Percentiles rank a stretch among this genome's conserved stretches.
Conservation (phyloP, 2,113 vertebrate species). For the Todiramphus chloris region DNA sequence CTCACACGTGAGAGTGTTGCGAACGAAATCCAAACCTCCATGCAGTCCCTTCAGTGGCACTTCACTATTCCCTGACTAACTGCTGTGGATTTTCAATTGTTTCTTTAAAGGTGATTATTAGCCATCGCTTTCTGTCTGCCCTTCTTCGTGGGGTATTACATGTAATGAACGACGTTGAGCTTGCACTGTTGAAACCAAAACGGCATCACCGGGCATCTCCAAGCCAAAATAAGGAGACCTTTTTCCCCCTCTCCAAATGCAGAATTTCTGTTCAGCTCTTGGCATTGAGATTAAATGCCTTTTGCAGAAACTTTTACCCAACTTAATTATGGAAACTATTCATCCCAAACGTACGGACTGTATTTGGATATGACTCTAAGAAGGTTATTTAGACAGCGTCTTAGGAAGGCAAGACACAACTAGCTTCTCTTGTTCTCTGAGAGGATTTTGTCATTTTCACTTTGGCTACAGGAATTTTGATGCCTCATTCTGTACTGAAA, state of each 20-base stretch:
- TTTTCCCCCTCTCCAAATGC: fast-evolving
- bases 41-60: not conserved
- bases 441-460: not conserved
- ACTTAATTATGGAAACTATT: not conserved
- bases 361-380: not conserved
- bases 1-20: not conserved
- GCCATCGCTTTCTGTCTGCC: not conserved
- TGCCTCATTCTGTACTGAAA: not conserved
- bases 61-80: not conserved
- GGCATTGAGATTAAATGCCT: not conserved
- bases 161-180: not conserved
- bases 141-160: not conserved
- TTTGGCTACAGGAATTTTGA: not conserved
- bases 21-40: not conserved
- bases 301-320: not conserved
- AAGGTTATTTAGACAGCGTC: not conserved
- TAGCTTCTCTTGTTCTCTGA: not conserved
- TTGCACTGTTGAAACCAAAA: not conserved
- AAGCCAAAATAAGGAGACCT: not conserved
- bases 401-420: not conserved
- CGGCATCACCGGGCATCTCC: not conserved
- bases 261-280: not conserved
- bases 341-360: fast-evolving
- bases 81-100: not conserved
- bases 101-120: not conserved